Evolutionary conservation across 2,797 vertebrate genomes (phyloP), one percentile per base, ranked within the genome.

Genomic region (Gastrophryne carolinensis): DNA sequence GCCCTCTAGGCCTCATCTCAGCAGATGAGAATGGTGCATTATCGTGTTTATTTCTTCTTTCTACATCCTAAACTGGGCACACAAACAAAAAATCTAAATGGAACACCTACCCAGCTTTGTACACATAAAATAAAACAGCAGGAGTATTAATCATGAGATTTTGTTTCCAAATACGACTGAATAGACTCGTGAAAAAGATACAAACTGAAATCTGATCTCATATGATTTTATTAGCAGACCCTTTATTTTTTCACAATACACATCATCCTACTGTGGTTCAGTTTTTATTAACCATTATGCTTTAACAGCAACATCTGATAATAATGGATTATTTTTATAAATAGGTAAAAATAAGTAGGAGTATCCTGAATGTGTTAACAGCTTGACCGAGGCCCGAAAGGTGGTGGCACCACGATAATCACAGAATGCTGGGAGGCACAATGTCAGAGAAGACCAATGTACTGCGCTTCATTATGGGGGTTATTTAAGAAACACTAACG

Each of bases 1-100:
- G 68, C 47, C 47, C 74, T 71, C 30, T 35, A 63, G 37, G 66
- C 24, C 27, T 77, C 11, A 64, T 56, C 71, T 63, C 27, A 35
- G 21, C 15, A 37, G 73, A 61, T 69, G 66, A 49, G 21, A 47
- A 30, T 39, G 15, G 52, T 67, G 44, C 50, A 32, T 27, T 56
- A 21, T 23, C 37, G 47, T 41, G 34, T 44, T 6, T 8, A 47
- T 47, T 47, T 47, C 41, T 47, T 19, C 41, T 47, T n/a, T n/a
- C 41, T 47, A 17, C 41, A 17, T 47, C 41, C 17, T 19, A n/a
- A n/a, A n/a, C n/a, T 17, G 41, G 9, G 41, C 41, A 47, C n/a
- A 47, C n/a, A 17, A 7, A 37, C 9, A 17, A 44, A 17, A n/a
- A 17, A 8, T 1, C 15, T 17, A 11, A 47, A 47, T 19, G n/a